Conservation (phyloP, 2,797 vertebrate genomes). For the Karalla daura region DNA sequence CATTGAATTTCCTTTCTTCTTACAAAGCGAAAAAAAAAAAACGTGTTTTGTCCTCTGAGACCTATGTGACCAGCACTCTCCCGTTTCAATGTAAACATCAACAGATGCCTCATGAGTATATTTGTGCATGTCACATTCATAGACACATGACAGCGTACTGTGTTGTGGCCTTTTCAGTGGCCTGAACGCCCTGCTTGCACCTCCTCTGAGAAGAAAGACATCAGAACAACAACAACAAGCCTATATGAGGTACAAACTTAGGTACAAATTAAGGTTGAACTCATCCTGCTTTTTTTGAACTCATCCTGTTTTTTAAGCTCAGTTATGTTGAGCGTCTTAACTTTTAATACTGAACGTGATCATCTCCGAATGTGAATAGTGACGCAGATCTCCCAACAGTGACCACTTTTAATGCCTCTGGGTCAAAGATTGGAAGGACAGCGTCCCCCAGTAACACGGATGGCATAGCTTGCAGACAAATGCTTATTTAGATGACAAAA, state of each 20-base stretch:
- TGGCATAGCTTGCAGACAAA: slow-evolving; percentile 61
- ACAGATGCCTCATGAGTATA: not conserved
- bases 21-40: not conserved
- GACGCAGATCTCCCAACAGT: slow-evolving; percentile 32
- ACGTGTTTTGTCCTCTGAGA: slow-evolving; percentile 12
- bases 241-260: no score
- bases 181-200: no score
- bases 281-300: no score
- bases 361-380: no score
- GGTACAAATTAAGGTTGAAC: no score
- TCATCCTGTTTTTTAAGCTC: no score
- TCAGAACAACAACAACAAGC: no score
- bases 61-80: not conserved
- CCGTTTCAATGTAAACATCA: slow-evolving; percentile 23
- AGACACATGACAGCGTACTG: slow-evolving; percentile 23
- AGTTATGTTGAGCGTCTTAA: no score
- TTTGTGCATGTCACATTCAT: slow-evolving; percentile 8
- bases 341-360: no score
- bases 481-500: slow-evolving; percentile 60
- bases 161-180: not conserved
- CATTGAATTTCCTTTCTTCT: not conserved
- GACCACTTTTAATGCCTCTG: slow-evolving; percentile 3
- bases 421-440: slow-evolving; percentile 33
- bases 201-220: no score
- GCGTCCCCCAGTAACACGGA: slow-evolving; percentile 36